A percentile compares a stretch with the other conserved stretches of the same genome.
Conservation (phyloP, 2,888 invertebrate species). For the Nomada fabriciana region DNA sequence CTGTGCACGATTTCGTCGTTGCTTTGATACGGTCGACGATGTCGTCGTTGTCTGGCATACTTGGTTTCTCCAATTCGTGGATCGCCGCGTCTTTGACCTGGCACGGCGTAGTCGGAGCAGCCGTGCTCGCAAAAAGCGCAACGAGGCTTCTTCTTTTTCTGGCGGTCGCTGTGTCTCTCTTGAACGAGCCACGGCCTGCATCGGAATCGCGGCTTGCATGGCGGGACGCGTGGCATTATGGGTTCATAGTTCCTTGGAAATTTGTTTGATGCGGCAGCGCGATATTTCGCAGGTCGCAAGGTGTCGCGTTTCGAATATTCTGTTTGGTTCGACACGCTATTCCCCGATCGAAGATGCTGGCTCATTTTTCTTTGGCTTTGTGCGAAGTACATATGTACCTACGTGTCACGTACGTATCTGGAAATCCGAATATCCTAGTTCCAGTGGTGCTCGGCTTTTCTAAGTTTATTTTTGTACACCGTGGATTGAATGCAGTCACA, state of each 20-base stretch:
- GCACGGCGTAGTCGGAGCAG: constrained; percentile 3
- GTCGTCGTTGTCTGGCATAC: neutral
- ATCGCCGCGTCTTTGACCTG: constrained; percentile 58
- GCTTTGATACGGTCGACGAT: neutral
- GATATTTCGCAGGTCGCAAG: neutral
- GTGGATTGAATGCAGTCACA: too few relatives aligned
- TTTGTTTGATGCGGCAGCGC: too few relatives aligned
- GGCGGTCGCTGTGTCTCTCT: constrained; percentile 21
- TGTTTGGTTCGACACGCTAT: too few relatives aligned
- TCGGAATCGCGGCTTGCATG: constrained; percentile 12
- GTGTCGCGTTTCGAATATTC: neutral
- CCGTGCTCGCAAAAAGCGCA: constrained; percentile 40
- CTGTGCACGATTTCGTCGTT: neutral
- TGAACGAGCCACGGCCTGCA: neutral
- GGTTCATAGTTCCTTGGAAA: neutral
- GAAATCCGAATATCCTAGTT: too few relatives aligned
- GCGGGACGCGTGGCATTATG: neutral
- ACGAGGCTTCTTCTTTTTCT: constrained; percentile 18
- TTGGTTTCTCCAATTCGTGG: constrained; percentile 42
- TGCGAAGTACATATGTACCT: too few relatives aligned
- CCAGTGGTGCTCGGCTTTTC: too few relatives aligned
- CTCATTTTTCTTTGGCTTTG: too few relatives aligned
- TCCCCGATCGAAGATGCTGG: too few relatives aligned
- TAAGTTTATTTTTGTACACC: too few relatives aligned
- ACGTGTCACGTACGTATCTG: too few relatives aligned